These are phyloP conservation scores for Nebria salina DNA, from an alignment of 2,888 invertebrate species.

Conservation along the genomic window DNA sequence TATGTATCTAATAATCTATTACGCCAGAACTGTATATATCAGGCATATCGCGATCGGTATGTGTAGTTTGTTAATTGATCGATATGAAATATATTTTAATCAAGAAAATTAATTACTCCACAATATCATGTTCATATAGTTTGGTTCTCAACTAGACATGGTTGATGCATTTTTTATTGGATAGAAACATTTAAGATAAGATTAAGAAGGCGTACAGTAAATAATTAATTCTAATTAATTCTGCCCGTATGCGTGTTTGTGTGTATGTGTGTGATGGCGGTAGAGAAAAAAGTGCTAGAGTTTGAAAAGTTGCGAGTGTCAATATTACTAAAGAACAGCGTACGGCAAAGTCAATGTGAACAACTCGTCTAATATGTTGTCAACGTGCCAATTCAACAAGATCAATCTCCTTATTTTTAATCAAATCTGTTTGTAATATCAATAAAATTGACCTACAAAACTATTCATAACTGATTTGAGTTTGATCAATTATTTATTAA, in stretches of 20 bases:
- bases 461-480: neutral
- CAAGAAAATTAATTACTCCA: neutral
- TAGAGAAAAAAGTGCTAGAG: neutral
- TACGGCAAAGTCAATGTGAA: neutral
- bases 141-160: neutral
- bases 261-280: neutral
- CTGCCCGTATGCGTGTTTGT: neutral
- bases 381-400: neutral
- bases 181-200: neutral
- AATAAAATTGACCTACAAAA: constrained; percentile 1
- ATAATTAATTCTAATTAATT: constrained; percentile 1
- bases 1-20: neutral
- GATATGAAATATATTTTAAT: neutral
- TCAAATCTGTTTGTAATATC: neutral
- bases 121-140: neutral
- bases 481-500: neutral
- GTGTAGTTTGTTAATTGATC: neutral
- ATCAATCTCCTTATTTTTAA: constrained; percentile 1
- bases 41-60: neutral
- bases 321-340: neutral
- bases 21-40: neutral
- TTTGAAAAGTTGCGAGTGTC: neutral
- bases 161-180: neutral
- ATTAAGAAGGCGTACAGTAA: neutral
- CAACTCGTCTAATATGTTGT: neutral